Evolutionary conservation across 1,140 invertebrate genomes (phyloP).

Genomic region (Anoplophora glabripennis): DNA sequence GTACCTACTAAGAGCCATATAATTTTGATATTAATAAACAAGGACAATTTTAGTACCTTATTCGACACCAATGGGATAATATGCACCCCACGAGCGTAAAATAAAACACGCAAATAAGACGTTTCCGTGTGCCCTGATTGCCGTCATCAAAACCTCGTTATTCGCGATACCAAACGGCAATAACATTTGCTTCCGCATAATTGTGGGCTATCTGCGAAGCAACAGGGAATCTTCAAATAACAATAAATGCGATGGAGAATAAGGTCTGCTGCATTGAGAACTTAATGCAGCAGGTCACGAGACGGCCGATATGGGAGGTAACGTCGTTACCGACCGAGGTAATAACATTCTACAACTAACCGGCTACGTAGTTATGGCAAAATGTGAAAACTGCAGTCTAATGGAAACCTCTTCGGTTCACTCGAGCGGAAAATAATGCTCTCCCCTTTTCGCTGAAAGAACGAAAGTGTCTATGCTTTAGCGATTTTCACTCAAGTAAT

Average conservation of each 20-base stretch:
- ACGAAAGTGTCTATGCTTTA: background rate
- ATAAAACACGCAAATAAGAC: constrained; percentile 9
- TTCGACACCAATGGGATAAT: too few relatives aligned
- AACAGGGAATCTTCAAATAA: constrained; percentile 18
- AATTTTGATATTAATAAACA: too few relatives aligned
- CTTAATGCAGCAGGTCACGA: constrained; percentile 21
- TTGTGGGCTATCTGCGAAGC: constrained; percentile 16
- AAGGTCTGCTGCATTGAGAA: constrained; percentile 1
- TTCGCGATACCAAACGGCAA: constrained; percentile 19
- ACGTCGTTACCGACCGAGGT: constrained; percentile 18
- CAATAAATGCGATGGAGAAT: constrained; percentile 1
- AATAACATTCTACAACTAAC: constrained; percentile 27
- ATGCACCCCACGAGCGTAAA: background rate
- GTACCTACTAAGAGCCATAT: too few relatives aligned
- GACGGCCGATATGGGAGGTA: constrained; percentile 19
- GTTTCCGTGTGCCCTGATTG: constrained; percentile 17
- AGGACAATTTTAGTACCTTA: too few relatives aligned
- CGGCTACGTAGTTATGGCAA: constrained; percentile 24
- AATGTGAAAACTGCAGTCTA: constrained; percentile 27
- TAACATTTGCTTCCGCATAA: constrained; percentile 17
- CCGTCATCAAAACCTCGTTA: constrained; percentile 20
- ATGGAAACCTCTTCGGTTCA: constrained; percentile 21
- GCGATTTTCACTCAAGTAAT: constrained; percentile 4
- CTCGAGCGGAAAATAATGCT: constrained; percentile 1
- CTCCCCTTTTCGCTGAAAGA: constrained; percentile 5